Evolutionary conservation across 2,113 vertebrate species (phyloP).

Genomic region (Mohoua ochrocephala): DNA sequence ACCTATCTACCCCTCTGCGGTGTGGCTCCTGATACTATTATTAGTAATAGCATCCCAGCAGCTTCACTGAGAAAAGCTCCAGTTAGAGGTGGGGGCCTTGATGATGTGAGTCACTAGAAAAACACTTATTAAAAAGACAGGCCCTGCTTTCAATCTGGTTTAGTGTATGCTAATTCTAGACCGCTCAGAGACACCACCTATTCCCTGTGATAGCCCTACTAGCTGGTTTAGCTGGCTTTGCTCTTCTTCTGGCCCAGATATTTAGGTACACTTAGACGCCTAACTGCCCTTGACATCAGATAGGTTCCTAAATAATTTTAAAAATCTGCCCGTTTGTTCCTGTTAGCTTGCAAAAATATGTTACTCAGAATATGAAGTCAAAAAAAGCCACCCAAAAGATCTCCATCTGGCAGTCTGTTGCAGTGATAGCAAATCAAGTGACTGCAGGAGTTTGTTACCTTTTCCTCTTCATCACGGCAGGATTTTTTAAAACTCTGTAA

Average conservation of each 20-base stretch:
- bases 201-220: not conserved
- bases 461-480: not conserved
- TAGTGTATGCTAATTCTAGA: slow-evolving; percentile 40
- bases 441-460: not conserved
- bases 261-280: not conserved
- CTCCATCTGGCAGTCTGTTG: not conserved
- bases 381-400: not conserved
- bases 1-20: not conserved
- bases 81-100: slow-evolving; percentile 39
- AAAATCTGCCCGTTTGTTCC: not conserved
- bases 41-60: slow-evolving; percentile 42
- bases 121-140: slow-evolving; percentile 47
- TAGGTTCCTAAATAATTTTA: not conserved
- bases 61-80: slow-evolving; percentile 7
- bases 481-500: not conserved
- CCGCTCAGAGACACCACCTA: not conserved
- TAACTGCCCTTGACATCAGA: not conserved
- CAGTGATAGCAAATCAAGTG: not conserved
- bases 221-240: slow-evolving; percentile 55
- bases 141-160: slow-evolving; percentile 30
- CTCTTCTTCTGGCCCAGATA: slow-evolving; percentile 17
- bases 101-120: slow-evolving; percentile 29
- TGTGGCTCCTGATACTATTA: slow-evolving; percentile 40
- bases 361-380: not conserved
- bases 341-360: not conserved